These are phyloP conservation scores for Epinotia brunnichana DNA, from an alignment of 2,888 invertebrate species.

Conservation along the genomic window DNA sequence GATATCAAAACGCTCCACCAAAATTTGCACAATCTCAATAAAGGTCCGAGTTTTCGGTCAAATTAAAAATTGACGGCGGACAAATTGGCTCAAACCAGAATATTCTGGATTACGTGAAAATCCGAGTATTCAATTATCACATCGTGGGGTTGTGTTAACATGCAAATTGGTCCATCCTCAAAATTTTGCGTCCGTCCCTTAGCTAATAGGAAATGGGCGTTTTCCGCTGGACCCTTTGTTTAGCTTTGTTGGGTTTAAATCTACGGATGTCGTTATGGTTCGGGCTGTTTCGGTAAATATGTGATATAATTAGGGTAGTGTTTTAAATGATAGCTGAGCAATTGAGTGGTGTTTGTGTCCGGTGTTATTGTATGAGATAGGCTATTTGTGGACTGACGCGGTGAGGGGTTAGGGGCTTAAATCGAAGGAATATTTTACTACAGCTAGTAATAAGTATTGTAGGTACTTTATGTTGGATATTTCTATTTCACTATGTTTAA, in stretches of 20 bases:
- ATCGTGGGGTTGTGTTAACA: slow-evolving; percentile 46
- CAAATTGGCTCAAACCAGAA: slow-evolving; percentile 40
- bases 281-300: slow-evolving; percentile 40
- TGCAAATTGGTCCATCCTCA: slow-evolving; percentile 47
- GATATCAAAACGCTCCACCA: slow-evolving; percentile 32
- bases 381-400: not conserved
- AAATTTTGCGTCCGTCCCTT: slow-evolving; percentile 44
- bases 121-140: slow-evolving; percentile 47
- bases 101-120: slow-evolving; percentile 44
- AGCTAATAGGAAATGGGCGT: slow-evolving; percentile 47
- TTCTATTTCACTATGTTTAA: not conserved
- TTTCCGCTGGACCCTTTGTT: slow-evolving; percentile 46
- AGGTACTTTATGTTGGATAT: not conserved
- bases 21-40: slow-evolving; percentile 40
- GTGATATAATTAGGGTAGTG: slow-evolving; percentile 43
- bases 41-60: slow-evolving; percentile 26
- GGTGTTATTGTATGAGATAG: slow-evolving; percentile 28
- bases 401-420: not conserved
- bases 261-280: slow-evolving; percentile 34
- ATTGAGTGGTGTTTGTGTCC: slow-evolving; percentile 8
- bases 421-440: not conserved
- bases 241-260: slow-evolving; percentile 36
- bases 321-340: slow-evolving; percentile 36
- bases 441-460: slow-evolving; percentile 1
- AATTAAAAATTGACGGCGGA: slow-evolving; percentile 45